Evolutionary conservation across 2,113 vertebrate genomes (phyloP).

Genomic region (Mormoops blainvillei): DNA sequence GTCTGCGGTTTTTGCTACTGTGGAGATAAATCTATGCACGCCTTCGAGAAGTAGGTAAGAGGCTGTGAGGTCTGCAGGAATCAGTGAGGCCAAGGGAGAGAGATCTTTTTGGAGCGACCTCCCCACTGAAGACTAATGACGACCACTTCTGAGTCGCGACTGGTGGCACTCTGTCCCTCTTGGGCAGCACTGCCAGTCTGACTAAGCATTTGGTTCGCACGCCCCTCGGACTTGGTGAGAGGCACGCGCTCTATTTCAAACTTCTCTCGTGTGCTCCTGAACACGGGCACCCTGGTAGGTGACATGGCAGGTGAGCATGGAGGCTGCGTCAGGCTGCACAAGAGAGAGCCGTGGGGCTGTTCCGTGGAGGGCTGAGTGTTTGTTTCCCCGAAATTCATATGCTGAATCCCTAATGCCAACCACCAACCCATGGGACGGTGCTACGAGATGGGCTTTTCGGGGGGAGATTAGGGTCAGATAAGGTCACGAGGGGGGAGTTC

Average conservation of each 20-base stretch:
- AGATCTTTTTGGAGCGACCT: neutral
- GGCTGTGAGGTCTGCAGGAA: neutral
- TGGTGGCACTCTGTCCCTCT: neutral
- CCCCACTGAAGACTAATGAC: neutral
- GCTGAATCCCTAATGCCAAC: neutral
- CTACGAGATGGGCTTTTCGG: neutral
- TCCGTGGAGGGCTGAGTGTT: neutral
- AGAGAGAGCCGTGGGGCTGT: accelerated
- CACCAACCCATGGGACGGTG: neutral
- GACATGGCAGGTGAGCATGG: neutral
- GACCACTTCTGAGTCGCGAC: neutral
- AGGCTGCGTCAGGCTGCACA: too few species aligned
- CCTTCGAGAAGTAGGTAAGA: neutral
- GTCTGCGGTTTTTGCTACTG: neutral
- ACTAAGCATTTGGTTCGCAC: neutral
- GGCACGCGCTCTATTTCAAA: neutral
- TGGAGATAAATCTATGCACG: neutral
- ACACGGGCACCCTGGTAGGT: neutral
- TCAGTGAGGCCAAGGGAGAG: neutral
- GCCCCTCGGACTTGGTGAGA: neutral
- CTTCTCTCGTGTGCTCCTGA: neutral
- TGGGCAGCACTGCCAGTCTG: accelerated
- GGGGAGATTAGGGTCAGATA: neutral
- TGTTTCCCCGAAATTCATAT: neutral
- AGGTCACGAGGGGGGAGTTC: too few species aligned